Base-by-base conservation (phyloP, 2,888 invertebrate species). In the Amitus sp. region DNA sequence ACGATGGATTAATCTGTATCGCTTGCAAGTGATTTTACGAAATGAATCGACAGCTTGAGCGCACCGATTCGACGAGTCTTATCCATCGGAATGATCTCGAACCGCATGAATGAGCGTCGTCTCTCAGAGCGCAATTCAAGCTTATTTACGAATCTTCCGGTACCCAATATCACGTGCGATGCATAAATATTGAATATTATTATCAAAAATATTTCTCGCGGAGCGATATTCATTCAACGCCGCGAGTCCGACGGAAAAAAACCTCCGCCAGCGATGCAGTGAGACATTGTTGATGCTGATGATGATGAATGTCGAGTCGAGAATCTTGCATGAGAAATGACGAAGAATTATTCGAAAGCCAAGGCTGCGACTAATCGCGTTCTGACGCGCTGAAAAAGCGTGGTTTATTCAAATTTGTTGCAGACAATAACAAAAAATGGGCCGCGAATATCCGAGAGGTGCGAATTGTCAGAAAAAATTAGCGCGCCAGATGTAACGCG, bases 261-360 rank as follows among this genome's bases (percentile, higher is more conserved):
- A 37, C 9, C 4, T 15, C 28, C 9, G 9, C 28, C 15, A 46
- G 15, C 23, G n/a, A 34, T 46, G 54, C 42, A 37, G 43, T n/a
- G n/a, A n/a, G n/a, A 54, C 47, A 30, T 46, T 58, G 57, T 54
- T 56, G 57, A 58, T 57, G 54, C 12, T 54, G 53, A 62, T 57
- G n/a, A n/a, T 62, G 54, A 42, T 56, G 34, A 19, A 47, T 51
- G 48, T 45, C 28, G 43, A 27, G 1, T 30, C 27, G 7, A 13
- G 46, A 23, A 15, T 30, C 40, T 48, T 58, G 34, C 52, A 57
- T 52, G 52, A 50, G 23, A 49, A 33, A 13, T 2, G 30, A 33
- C 2, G 47, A 54, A 46, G 34, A 62, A 62, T 54, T 49, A 52
- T 27, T 23, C 19, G 37, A 37, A 19, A 27, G 0, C n/a, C 50